Percentiles rank a stretch among this genome's conserved stretches.
Evolutionary conservation across 2,888 invertebrate species (phyloP).

Genomic region (Rhagonycha fulva): DNA sequence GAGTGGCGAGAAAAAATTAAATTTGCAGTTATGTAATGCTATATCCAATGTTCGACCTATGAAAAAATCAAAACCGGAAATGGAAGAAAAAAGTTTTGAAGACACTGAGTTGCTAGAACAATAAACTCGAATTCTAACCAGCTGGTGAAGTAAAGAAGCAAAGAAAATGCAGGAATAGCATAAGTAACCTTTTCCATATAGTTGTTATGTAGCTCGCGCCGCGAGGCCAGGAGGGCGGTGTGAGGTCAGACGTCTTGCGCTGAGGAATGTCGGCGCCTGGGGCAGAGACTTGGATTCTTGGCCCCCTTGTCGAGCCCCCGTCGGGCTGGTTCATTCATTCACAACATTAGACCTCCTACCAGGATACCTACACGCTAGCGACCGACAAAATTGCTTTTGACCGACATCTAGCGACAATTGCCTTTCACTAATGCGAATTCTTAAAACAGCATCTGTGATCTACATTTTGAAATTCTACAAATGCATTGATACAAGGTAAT

Average conservation of each 20-base stretch:
- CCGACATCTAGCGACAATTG: conserved; percentile 35
- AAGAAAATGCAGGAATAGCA: neutral
- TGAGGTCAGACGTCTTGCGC: conserved; percentile 56
- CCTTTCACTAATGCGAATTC: neutral
- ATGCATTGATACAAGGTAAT: neutral
- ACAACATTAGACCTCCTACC: conserved; percentile 59
- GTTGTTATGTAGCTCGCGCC: conserved; percentile 24
- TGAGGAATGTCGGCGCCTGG: conserved; percentile 63
- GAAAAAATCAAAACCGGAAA: conserved; percentile 31
- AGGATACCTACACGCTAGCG: conserved; percentile 52
- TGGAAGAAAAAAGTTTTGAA: conserved; percentile 26
- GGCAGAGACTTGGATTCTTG: conserved; percentile 61
- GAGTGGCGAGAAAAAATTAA: conserved; percentile 17
- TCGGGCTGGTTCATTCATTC: conserved; percentile 59
- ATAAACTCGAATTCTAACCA: conserved; percentile 28
- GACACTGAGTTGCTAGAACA: conserved; percentile 21
- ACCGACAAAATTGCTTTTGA: conserved; percentile 6
- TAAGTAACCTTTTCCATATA: conserved; percentile 4
- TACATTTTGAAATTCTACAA: neutral
- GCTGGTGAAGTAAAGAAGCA: conserved; percentile 31
- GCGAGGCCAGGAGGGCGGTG: conserved; percentile 34
- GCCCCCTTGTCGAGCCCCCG: conserved; percentile 53
- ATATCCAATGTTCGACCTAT: conserved; percentile 10
- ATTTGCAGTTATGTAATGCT: conserved; percentile 26
- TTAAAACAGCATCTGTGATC: neutral